Conservation (phyloP, 2,113 vertebrate genomes). For the Mesocricetus auratus region DNA sequence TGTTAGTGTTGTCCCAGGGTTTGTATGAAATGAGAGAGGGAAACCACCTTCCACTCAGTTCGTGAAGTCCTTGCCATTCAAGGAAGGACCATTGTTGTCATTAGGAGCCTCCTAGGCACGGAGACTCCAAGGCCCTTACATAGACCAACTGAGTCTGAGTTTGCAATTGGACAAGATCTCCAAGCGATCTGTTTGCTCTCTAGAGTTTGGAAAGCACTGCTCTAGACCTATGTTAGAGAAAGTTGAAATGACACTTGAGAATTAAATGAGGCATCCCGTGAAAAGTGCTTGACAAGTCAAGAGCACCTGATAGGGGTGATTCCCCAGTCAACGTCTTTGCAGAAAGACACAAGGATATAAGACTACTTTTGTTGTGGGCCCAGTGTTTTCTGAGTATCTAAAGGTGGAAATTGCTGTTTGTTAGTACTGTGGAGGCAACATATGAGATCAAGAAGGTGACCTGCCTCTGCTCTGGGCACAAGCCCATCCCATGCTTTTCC, state of each 20-base stretch:
- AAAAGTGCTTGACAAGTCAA: not conserved
- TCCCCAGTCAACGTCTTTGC: not conserved
- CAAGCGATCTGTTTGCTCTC: not conserved
- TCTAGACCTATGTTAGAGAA: not conserved
- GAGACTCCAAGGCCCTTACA: not conserved
- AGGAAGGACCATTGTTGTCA: not conserved
- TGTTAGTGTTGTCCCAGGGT: not conserved
- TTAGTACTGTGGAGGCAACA: no score
- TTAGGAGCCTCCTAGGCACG: not conserved
- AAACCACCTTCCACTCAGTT: not conserved
- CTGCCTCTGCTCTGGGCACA: accelerated
- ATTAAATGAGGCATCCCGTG: not conserved
- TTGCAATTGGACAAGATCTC: not conserved
- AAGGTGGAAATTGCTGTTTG: no score
- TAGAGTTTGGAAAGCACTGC: not conserved
- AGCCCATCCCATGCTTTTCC: not conserved
- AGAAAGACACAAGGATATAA: not conserved
- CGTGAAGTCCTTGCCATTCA: not conserved
- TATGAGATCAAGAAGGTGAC: not conserved
- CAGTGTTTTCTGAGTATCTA: not conserved
- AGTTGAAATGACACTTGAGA: not conserved
- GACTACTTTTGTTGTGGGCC: not conserved
- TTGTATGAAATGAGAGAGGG: not conserved
- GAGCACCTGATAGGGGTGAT: not conserved
- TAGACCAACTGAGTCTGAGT: not conserved